phyloP scores from a whole-genome alignment of 2,113 vertebrate species.

The Hemichromis elongatus region DNA sequence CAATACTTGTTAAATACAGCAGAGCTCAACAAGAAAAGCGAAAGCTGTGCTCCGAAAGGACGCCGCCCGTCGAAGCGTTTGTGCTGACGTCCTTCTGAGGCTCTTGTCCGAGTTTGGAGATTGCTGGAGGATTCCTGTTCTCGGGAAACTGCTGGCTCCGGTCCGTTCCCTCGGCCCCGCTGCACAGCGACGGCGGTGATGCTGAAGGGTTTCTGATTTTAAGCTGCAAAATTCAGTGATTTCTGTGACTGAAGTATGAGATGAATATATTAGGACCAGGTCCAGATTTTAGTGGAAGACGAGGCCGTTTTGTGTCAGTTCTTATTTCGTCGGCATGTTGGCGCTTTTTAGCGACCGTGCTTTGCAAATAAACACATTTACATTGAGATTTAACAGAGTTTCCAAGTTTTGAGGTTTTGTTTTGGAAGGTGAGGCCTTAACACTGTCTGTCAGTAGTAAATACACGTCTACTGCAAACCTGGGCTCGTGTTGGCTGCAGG shows the following conservation, averaged over 20 bases:
- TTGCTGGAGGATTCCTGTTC: background rate
- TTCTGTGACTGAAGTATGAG: background rate
- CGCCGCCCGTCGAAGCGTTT: background rate
- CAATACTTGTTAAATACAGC: background rate
- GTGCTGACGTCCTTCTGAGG: background rate
- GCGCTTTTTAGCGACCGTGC: background rate
- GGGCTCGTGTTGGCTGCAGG: background rate
- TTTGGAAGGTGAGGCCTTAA: background rate
- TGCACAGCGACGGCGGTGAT: background rate
- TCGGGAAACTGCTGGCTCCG: background rate
- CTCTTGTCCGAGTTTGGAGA: background rate
- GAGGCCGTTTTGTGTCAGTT: background rate
- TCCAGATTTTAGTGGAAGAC: background rate
- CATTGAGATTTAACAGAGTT: background rate
- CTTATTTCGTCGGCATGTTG: background rate
- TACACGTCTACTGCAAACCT: background rate
- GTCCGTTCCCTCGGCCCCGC: background rate
- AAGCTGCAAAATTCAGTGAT: background rate
- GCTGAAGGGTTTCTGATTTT: background rate
- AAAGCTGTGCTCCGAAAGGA: background rate
- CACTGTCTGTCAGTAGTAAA: background rate
- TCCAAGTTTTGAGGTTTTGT: background rate
- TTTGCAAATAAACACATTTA: background rate
- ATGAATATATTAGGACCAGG: background rate
- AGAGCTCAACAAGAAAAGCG: background rate